Percentiles rank a stretch among this genome's conserved stretches.
These are phyloP conservation scores for Aphidius ervi DNA, from an alignment of 1,140 invertebrate genomes.

Conservation along the genomic window DNA sequence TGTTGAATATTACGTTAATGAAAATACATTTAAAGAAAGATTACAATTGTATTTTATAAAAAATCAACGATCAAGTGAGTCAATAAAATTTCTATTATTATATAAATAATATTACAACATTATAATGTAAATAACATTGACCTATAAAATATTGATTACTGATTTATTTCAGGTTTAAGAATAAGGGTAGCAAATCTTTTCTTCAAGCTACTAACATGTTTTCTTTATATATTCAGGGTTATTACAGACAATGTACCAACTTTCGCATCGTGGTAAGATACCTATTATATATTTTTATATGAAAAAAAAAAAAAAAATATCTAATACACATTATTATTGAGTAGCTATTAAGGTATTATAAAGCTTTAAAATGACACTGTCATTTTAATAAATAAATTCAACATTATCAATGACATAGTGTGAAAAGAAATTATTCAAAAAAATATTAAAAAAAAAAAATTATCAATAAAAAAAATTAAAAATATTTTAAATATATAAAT, in stretches of 20 bases:
- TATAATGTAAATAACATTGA: background rate
- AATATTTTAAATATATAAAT: no score
- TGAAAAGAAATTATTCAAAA: no score
- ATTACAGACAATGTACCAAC: slow-evolving; percentile 83
- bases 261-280: slow-evolving; percentile 77
- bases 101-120: background rate
- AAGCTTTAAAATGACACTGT: no score
- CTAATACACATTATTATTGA: no score
- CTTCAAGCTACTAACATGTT: slow-evolving; percentile 93
- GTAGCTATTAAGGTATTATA: no score
- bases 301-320: no score
- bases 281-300: no score
- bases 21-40: slow-evolving; percentile 97
- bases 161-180: slow-evolving; percentile 76
- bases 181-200: slow-evolving; percentile 96
- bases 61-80: slow-evolving; percentile 98
- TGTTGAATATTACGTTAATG: slow-evolving; percentile 98
- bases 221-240: slow-evolving; percentile 92
- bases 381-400: no score
- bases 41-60: slow-evolving; percentile 98
- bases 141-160: background rate
- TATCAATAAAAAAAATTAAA: no score
- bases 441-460: no score
- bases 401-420: no score
- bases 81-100: slow-evolving; percentile 20